Evolutionary conservation across 23 tunicate genomes (phyloP).

Genomic region (Oikopleura dioica): DNA sequence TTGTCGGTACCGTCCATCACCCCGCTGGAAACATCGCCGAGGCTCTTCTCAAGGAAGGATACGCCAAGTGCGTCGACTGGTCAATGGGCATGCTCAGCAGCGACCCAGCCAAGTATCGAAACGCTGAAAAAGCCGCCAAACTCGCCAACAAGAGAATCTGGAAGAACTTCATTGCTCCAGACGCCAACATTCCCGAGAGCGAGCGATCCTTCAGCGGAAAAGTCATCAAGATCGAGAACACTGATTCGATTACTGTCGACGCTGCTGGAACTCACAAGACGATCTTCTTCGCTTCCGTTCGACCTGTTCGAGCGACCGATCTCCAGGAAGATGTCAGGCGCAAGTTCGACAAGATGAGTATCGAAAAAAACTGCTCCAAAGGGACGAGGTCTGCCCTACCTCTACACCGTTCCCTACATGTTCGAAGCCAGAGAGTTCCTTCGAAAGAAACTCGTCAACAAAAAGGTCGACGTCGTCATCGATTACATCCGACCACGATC

Average conservation of each 20-base stretch:
- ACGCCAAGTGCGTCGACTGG: conserved; percentile 94
- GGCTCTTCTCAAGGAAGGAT: conserved; percentile 57
- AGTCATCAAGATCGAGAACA: conserved; percentile 73
- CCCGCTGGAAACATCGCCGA: conserved; percentile 60
- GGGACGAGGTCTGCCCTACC: conserved; percentile 24
- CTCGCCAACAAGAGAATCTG: conserved; percentile 32
- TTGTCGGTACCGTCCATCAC: neutral
- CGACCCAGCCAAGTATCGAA: neutral
- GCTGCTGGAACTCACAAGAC: conserved; percentile 25
- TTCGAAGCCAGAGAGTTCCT: conserved; percentile 89
- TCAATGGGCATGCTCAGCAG: conserved; percentile 19
- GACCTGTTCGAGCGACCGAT: conserved; percentile 17
- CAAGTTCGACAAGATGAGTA: neutral
- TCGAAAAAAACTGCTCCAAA: neutral
- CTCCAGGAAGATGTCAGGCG: neutral
- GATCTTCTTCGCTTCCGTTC: conserved; percentile 47
- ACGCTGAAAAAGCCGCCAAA: neutral
- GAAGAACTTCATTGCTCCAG: conserved; percentile 50
- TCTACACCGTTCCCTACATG: conserved; percentile 87
- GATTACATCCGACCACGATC: conserved; percentile 68
- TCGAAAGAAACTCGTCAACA: conserved; percentile 69
- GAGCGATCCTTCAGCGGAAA: conserved; percentile 52
- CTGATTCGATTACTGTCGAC: conserved; percentile 79
- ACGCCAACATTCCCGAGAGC: conserved; percentile 16
- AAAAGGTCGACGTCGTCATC: conserved; percentile 52